These are phyloP conservation scores for Drosophila prosaltans DNA, from an alignment of 1,140 invertebrate species.

Conservation along the genomic window DNA sequence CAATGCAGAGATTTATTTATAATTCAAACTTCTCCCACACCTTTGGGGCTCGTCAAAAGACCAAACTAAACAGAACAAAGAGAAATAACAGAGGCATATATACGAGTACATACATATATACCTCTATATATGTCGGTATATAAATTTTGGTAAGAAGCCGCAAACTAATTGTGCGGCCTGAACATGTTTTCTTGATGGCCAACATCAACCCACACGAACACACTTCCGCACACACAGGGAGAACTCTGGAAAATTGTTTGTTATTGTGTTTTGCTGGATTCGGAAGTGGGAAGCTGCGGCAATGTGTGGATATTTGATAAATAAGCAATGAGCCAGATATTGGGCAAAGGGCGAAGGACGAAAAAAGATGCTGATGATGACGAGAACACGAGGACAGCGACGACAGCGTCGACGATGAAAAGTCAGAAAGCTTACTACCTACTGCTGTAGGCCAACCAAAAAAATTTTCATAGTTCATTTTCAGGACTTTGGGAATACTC, in stretches of 20 bases:
- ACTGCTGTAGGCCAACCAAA: not conserved
- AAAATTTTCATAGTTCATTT: constrained; percentile 73
- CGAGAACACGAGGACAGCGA: not conserved
- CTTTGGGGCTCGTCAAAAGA: constrained; percentile 7
- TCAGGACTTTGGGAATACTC: constrained; percentile 29
- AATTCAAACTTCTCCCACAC: constrained; percentile 47
- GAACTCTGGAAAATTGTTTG: not conserved
- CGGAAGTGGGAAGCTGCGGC: constrained; percentile 32
- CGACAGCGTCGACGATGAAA: not conserved
- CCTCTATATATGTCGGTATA: constrained; percentile 16
- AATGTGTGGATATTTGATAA: constrained; percentile 77
- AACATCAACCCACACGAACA: constrained; percentile 38
- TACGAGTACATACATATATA: constrained; percentile 4
- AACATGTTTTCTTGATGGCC: constrained; percentile 30
- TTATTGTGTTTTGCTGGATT: constrained; percentile 9
- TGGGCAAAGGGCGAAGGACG: not conserved
- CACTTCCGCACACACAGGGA: constrained; percentile 27
- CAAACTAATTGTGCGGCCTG: constrained; percentile 68
- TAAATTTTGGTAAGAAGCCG: constrained; percentile 51
- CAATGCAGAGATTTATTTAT: constrained; percentile 74
- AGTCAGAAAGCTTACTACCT: not conserved
- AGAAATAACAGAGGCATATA: constrained; percentile 20
- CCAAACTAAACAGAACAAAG: constrained; percentile 34
- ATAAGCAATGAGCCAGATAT: constrained; percentile 69
- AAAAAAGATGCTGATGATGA: not conserved